phyloP scores from a whole-genome alignment of 2,113 vertebrate genomes.

The Malurus melanocephalus region DNA sequence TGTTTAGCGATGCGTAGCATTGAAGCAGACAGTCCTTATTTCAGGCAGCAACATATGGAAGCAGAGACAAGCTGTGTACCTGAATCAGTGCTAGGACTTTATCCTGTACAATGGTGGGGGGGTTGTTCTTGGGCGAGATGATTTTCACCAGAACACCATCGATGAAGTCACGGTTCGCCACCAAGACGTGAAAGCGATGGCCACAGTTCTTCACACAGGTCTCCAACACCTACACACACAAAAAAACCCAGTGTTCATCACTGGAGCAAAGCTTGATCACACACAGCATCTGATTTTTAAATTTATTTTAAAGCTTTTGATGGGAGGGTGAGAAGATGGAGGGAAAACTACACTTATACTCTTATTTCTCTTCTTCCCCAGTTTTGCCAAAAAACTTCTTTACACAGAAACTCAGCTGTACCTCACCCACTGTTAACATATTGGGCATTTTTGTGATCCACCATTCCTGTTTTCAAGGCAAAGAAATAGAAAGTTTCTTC shows the following conservation, averaged over 20 bases:
- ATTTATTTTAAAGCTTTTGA: not conserved
- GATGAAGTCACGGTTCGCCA: slow-evolving; percentile 94
- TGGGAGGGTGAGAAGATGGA: not conserved
- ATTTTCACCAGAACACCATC: slow-evolving; percentile 95
- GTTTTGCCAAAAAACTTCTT: not conserved
- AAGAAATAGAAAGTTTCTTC: not conserved
- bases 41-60: slow-evolving; percentile 19
- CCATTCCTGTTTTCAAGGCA: not conserved
- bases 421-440: not conserved
- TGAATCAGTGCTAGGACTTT: slow-evolving; percentile 96
- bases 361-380: not conserved
- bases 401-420: not conserved
- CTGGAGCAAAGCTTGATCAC: not conserved
- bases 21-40: slow-evolving; percentile 11
- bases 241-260: not conserved
- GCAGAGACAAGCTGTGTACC: slow-evolving; percentile 71
- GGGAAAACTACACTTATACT: not conserved
- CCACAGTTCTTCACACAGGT: slow-evolving; percentile 99
- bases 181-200: slow-evolving; percentile 92
- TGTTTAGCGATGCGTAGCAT: not conserved
- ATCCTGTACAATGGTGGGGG: slow-evolving; percentile 95
- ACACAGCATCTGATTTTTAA: not conserved
- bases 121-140: slow-evolving; percentile 95
- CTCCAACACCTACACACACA: slow-evolving; percentile 84
- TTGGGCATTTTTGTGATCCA: not conserved